Evolutionary conservation across 2,888 invertebrate species (phyloP).

Genomic region (Apantesis nais): DNA sequence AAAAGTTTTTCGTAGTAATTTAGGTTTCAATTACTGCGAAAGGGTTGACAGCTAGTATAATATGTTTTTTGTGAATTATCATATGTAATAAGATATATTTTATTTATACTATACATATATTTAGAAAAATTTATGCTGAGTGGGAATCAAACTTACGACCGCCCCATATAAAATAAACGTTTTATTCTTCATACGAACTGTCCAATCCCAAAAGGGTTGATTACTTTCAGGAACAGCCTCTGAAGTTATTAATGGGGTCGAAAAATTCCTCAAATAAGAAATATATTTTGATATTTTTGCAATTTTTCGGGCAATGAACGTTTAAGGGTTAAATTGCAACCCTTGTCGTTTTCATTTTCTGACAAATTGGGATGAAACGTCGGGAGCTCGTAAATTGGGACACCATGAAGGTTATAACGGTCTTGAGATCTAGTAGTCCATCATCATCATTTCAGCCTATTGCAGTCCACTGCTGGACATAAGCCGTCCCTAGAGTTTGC

Average conservation of each 20-base stretch:
- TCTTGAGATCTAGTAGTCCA: not conserved
- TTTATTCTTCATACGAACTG: not conserved
- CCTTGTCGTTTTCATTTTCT: not conserved
- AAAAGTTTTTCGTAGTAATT: not conserved
- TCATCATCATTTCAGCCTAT: too few relatives aligned
- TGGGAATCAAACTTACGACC: not conserved
- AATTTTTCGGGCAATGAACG: constrained; percentile 1
- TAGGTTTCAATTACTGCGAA: not conserved
- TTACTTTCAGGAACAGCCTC: constrained; percentile 6
- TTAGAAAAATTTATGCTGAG: too few relatives aligned
- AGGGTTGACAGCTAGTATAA: too few relatives aligned
- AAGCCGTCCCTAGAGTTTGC: too few relatives aligned
- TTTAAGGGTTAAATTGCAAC: not conserved
- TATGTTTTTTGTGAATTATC: too few relatives aligned
- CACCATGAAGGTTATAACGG: not conserved
- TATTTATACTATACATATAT: too few relatives aligned
- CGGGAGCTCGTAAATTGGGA: not conserved
- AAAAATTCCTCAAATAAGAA: not conserved
- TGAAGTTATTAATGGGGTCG: constrained; percentile 7
- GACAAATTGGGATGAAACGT: not conserved
- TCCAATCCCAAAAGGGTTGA: constrained; percentile 11
- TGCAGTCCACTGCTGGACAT: too few relatives aligned
- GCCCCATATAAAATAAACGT: not conserved
- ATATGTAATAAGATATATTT: too few relatives aligned
- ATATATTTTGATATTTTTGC: not conserved